Percentiles rank a stretch among this genome's conserved stretches.
These are phyloP conservation scores for Parambassis ranga DNA, from an alignment of 2,797 vertebrate species.

Conservation along the genomic window DNA sequence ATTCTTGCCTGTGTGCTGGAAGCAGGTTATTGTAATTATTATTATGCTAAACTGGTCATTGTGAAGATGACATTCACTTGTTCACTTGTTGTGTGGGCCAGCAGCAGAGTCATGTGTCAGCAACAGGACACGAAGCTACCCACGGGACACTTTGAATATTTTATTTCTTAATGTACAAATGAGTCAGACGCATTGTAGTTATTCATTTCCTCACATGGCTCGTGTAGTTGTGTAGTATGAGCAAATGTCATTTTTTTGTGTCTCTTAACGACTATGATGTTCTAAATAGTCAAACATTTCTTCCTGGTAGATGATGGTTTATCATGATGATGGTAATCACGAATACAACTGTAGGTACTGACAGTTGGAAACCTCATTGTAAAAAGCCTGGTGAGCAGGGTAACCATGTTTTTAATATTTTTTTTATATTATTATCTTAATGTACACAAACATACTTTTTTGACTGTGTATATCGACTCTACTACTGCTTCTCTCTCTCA, in stretches of 20 bases:
- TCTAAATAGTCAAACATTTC: no score
- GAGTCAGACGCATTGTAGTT: not conserved
- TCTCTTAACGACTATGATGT: no score
- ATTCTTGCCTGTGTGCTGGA: no score
- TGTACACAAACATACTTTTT: no score
- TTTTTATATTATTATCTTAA: no score
- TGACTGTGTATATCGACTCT: not conserved
- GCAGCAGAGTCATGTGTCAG: not conserved
- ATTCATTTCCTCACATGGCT: not conserved
- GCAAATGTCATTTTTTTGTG: not conserved
- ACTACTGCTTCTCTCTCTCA: not conserved
- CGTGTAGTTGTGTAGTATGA: not conserved
- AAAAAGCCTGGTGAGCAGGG: no score
- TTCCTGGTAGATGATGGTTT: no score
- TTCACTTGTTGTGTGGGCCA: not conserved
- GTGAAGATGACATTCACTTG: not conserved
- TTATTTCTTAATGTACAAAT: not conserved
- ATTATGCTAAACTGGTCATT: not conserved
- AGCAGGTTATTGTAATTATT: slow-evolving; percentile 1
- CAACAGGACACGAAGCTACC: not conserved
- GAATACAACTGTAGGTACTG: no score
- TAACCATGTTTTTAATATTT: no score
- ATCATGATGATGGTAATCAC: no score
- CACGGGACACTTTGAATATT: not conserved
- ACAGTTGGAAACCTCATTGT: no score